Conservation (phyloP, 1,140 invertebrate species). For the Dendrolimus kikuchii region DNA sequence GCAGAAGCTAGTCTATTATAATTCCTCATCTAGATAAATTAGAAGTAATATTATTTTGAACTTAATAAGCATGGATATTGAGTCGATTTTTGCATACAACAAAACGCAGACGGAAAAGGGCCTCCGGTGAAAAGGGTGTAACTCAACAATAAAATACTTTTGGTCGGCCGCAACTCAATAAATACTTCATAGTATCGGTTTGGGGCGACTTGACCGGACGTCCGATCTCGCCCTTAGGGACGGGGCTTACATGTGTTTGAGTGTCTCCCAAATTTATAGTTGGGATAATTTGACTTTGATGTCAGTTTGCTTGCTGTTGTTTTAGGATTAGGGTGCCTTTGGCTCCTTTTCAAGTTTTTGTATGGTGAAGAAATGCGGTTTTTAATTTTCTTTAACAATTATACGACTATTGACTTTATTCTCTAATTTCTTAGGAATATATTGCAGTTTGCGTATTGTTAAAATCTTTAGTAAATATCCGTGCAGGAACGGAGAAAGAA, state of each 20-base stretch:
- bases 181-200: slow-evolving; percentile 66
- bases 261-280: slow-evolving; percentile 2
- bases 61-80: background rate
- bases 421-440: too few relatives aligned
- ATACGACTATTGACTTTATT: too few relatives aligned
- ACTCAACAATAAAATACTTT: slow-evolving; percentile 65
- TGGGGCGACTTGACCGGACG: slow-evolving; percentile 43
- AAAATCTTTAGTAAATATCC: too few relatives aligned
- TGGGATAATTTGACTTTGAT: background rate
- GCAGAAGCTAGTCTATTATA: too few relatives aligned
- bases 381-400: too few relatives aligned
- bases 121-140: slow-evolving; percentile 35
- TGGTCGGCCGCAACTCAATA: slow-evolving; percentile 65
- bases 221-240: slow-evolving; percentile 47
- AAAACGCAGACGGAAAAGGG: background rate
- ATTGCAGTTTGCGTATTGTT: too few relatives aligned
- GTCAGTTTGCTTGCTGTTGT: background rate
- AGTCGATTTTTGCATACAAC: background rate
- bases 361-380: too few relatives aligned
- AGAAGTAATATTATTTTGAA: background rate
- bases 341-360: too few relatives aligned
- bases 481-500: too few relatives aligned
- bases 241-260: slow-evolving; percentile 23
- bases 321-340: too few relatives aligned
- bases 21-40: too few relatives aligned